These are phyloP conservation scores for Ammospiza caudacuta DNA, from an alignment of 2,113 vertebrate genomes.

Conservation along the genomic window DNA sequence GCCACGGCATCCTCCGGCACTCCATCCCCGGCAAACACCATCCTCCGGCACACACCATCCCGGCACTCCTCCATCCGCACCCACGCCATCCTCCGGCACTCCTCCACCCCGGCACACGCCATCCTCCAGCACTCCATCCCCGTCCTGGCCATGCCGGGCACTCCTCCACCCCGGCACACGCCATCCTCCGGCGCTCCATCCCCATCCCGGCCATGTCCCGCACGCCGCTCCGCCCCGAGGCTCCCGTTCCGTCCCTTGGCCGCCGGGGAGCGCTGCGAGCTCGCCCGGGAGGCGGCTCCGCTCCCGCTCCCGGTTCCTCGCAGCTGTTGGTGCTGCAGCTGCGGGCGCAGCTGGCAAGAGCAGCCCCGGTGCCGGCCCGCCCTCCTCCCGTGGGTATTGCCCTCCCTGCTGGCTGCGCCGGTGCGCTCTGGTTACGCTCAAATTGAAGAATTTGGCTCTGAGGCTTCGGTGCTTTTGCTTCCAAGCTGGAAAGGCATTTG, in stretches of 20 bases:
- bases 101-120: too few species aligned
- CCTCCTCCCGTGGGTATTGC: accelerated
- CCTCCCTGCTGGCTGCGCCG: accelerated
- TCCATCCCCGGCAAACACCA: too few species aligned
- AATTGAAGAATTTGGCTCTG: not conserved
- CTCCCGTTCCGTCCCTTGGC: not conserved
- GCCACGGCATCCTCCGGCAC: not conserved
- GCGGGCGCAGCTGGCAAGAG: too few species aligned
- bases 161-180: not conserved
- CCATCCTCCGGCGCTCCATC: not conserved
- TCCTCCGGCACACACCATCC: not conserved
- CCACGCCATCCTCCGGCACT: not conserved
- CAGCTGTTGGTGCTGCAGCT: too few species aligned
- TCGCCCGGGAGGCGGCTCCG: not conserved
- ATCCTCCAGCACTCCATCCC: not conserved
- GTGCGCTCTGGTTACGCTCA: accelerated
- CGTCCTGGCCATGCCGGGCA: not conserved
- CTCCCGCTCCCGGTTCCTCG: too few species aligned
- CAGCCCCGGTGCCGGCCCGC: accelerated
- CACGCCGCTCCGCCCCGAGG: accelerated
- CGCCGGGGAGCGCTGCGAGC: not conserved
- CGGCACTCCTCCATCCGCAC: not conserved
- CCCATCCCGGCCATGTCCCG: accelerated
- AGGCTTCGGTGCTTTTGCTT: not conserved
- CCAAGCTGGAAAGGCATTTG: not conserved